phyloP scores from a whole-genome alignment of 2,888 invertebrate genomes.

The Dicycla oo region DNA sequence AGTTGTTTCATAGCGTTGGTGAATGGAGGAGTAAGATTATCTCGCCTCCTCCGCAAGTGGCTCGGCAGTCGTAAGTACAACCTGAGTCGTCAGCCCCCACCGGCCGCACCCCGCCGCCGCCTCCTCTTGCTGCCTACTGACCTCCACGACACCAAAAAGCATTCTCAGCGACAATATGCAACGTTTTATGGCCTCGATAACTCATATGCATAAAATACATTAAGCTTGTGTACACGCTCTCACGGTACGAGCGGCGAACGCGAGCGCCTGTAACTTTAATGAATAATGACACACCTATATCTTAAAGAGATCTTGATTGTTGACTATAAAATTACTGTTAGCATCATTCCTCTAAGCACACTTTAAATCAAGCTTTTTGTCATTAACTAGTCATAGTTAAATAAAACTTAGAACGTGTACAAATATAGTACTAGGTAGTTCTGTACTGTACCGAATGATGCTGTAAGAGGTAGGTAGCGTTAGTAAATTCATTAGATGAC shows the following conservation, averaged over 20 bases:
- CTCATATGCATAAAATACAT: conserved; percentile 68
- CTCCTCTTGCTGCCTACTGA: conserved; percentile 66
- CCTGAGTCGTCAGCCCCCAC: conserved; percentile 66
- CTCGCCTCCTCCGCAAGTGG: conserved; percentile 56
- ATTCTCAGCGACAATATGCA: conserved; percentile 76
- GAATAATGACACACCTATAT: conserved; percentile 23
- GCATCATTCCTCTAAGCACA: conserved; percentile 6
- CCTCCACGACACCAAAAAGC: conserved; percentile 76
- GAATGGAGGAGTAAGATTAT: conserved; percentile 62
- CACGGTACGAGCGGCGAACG: conserved; percentile 46
- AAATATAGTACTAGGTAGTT: conserved; percentile 4
- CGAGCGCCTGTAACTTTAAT: conserved; percentile 29
- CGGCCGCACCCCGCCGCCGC: conserved; percentile 58
- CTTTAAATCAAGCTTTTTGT: background rate
- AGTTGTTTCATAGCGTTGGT: conserved; percentile 45
- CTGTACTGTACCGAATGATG: conserved; percentile 3
- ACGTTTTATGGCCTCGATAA: conserved; percentile 77
- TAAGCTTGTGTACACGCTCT: conserved; percentile 57
- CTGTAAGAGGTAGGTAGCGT: conserved; percentile 26
- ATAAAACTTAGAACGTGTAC: background rate
- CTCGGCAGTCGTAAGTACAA: conserved; percentile 53
- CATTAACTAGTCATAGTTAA: background rate
- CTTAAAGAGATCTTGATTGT: background rate
- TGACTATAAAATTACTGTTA: conserved; percentile 5
- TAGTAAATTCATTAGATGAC: conserved; percentile 22